A percentile compares a stretch with the other conserved stretches of the same genome.
These are phyloP conservation scores for Lepisosteus osseus DNA, from an alignment of 2,113 vertebrate species.

Conservation along the genomic window DNA sequence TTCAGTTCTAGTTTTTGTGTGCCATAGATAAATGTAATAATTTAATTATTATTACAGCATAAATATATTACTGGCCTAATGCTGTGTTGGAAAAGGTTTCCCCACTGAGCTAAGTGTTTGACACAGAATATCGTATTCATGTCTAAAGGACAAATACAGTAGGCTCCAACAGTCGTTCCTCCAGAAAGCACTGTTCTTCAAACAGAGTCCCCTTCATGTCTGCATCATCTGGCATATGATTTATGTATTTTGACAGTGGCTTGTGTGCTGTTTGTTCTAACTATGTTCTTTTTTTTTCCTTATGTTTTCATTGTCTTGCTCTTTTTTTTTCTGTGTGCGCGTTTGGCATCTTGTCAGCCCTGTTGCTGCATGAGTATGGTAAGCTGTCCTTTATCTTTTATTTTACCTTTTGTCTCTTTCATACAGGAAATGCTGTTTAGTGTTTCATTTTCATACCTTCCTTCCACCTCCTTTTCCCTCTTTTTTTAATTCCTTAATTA, in stretches of 20 bases:
- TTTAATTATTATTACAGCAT: too few relatives aligned
- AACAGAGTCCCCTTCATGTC: not conserved
- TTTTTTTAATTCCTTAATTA: too few relatives aligned
- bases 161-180: not conserved
- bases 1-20: not conserved
- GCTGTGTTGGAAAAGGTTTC: too few relatives aligned
- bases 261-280: not conserved
- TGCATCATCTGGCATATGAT: not conserved
- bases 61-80: too few relatives aligned
- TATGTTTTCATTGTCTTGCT: constrained; percentile 9
- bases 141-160: not conserved
- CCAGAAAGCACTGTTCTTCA: too few relatives aligned
- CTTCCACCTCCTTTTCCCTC: too few relatives aligned
- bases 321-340: constrained; percentile 4
- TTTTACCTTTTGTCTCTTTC: not conserved
- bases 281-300: not conserved
- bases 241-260: constrained; percentile 4
- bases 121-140: not conserved
- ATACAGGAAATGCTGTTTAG: not conserved
- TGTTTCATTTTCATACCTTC: too few relatives aligned
- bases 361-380: constrained; percentile 48
- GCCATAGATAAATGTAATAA: too few relatives aligned
- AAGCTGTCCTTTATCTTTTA: constrained; percentile 27
- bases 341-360: constrained; percentile 30
- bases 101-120: too few relatives aligned